Percentiles rank a stretch among this genome's conserved stretches.
phyloP scores from a whole-genome alignment of 2,113 vertebrate species.

The Platichthys flesus region DNA sequence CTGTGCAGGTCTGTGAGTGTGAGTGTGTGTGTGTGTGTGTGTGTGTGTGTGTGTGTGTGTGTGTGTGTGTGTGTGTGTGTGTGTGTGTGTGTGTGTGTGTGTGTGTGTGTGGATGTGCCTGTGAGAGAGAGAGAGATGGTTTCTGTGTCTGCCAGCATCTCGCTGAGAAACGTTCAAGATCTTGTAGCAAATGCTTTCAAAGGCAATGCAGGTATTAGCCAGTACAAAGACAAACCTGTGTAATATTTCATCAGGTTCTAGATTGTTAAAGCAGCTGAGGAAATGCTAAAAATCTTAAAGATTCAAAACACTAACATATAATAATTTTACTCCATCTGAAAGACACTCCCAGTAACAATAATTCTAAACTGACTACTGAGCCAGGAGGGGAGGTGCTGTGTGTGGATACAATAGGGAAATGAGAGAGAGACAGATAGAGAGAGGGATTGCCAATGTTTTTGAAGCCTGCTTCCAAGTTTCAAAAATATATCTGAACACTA shows the following conservation, averaged over 20 bases:
- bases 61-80: slow-evolving; percentile 9
- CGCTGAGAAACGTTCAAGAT: slow-evolving; percentile 28
- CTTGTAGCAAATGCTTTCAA: slow-evolving; percentile 29
- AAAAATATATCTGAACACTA: background rate
- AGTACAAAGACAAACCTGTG: slow-evolving; percentile 38
- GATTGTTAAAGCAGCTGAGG: slow-evolving; percentile 60
- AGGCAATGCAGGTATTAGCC: slow-evolving; percentile 27
- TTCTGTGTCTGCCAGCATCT: slow-evolving; percentile 25
- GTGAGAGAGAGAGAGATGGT: background rate
- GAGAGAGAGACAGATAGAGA: too few relatives aligned
- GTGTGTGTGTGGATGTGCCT: slow-evolving; percentile 12
- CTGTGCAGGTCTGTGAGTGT: slow-evolving; percentile 17
- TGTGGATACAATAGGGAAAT: background rate
- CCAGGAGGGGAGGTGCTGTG: background rate
- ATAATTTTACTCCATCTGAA: slow-evolving; percentile 14
- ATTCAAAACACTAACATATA: slow-evolving; percentile 23
- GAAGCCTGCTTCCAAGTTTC: background rate
- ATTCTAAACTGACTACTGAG: slow-evolving; percentile 12
- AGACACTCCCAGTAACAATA: slow-evolving; percentile 11
- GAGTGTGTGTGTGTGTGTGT: slow-evolving; percentile 13
- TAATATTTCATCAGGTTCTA: slow-evolving; percentile 57
- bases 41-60: slow-evolving; percentile 7
- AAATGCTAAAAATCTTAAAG: slow-evolving; percentile 29
- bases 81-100: slow-evolving; percentile 7
- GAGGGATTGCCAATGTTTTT: background rate